Percentiles rank a stretch among this genome's conserved stretches.
These are phyloP conservation scores for Vulpes lagopus DNA, from an alignment of 2,113 vertebrate genomes.

Conservation along the genomic window DNA sequence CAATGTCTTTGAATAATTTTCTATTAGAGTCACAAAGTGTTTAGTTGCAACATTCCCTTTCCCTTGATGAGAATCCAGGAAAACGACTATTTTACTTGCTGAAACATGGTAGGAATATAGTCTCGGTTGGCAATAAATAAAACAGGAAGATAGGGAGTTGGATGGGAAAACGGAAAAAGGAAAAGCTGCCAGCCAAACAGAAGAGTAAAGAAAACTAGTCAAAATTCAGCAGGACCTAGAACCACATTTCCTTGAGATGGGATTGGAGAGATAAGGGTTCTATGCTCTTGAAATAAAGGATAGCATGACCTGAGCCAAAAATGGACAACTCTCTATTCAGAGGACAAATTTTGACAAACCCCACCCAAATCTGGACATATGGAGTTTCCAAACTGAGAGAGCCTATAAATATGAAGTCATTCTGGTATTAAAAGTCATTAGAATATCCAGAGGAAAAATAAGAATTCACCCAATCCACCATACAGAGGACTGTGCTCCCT, in stretches of 20 bases:
- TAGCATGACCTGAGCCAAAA: background rate
- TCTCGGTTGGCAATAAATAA: slow-evolving; percentile 10
- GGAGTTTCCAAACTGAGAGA: background rate
- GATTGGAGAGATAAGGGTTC: background rate
- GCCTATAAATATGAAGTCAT: background rate
- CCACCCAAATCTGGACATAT: background rate
- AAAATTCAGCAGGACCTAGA: background rate
- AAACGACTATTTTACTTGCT: slow-evolving; percentile 13
- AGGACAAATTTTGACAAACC: background rate
- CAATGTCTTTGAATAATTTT: slow-evolving; percentile 56
- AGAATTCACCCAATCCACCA: background rate
- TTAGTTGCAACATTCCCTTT: slow-evolving; percentile 30
- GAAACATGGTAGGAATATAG: background rate
- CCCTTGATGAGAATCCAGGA: slow-evolving; percentile 25
- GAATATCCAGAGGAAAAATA: background rate
- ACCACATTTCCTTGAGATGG: background rate
- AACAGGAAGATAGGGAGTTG: background rate
- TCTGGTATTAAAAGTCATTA: background rate
- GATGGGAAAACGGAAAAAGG: background rate
- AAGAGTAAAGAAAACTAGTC: background rate
- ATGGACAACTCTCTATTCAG: background rate
- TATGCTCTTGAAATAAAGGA: background rate
- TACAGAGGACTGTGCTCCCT: background rate
- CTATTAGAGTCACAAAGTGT: slow-evolving; percentile 24
- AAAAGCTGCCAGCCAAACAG: background rate